phyloP scores from a whole-genome alignment of 2,888 invertebrate species.

The Athalia cordata region DNA sequence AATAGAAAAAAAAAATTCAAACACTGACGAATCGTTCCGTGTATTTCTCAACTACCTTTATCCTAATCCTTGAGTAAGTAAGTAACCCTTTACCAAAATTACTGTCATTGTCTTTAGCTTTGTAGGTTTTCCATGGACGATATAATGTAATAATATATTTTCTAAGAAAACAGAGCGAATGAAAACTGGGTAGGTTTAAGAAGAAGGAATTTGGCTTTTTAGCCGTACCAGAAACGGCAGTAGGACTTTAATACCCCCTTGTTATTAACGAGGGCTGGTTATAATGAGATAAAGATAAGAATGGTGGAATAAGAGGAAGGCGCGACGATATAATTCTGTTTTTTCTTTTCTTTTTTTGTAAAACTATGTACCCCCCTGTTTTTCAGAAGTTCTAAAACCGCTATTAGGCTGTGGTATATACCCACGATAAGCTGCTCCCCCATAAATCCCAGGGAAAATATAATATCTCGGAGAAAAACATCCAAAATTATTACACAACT shows the following conservation, averaged over 20 bases:
- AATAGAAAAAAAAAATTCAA: too few species aligned
- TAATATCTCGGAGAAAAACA: too few species aligned
- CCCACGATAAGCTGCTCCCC: too few species aligned
- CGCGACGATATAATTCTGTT: background rate
- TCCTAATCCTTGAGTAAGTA: background rate
- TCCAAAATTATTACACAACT: too few species aligned
- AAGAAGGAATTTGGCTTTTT: slow-evolving; percentile 23
- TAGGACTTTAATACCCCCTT: background rate
- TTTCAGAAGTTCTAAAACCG: too few species aligned
- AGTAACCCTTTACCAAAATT: background rate
- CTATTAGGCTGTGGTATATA: too few species aligned
- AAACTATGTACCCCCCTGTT: background rate
- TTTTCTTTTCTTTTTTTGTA: slow-evolving; percentile 9
- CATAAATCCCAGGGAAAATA: too few species aligned
- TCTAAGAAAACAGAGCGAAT: background rate
- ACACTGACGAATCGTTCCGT: too few species aligned
- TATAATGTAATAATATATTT: background rate
- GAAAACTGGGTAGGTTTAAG: background rate
- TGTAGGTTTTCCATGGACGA: background rate
- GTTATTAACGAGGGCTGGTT: slow-evolving; percentile 31
- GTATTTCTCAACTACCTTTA: background rate
- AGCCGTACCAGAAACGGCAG: slow-evolving; percentile 9
- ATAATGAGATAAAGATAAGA: slow-evolving; percentile 35
- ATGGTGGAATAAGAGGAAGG: background rate
- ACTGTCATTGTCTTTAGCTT: slow-evolving; percentile 8